Evolutionary conservation across 2,888 invertebrate species (phyloP), one percentile per base, ranked within the genome.

Genomic region (Agonopterix alstromeriana): DNA sequence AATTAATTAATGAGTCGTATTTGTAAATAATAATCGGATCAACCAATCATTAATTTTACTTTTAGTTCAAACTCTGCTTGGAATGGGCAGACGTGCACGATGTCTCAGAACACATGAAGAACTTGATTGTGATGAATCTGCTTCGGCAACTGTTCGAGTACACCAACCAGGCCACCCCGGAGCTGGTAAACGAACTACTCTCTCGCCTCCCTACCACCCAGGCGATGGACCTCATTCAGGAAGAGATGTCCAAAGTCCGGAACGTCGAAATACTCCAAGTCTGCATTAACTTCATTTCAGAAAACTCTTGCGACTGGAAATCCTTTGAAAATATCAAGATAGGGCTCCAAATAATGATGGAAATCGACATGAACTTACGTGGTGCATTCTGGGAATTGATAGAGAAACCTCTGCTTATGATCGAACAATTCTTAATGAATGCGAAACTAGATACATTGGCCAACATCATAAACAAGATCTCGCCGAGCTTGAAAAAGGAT

Each of bases 401-500:
- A 12, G 90, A 91, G 44, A 90, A 90, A 55, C 97, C 97, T 0
- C 70, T 95, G 41, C 77, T 94, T 3, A 93, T 97, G 65, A 85
- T 97, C 8, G 97, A 97, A 69, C 95, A 96, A 70, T 89, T 96
- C 47, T 74, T 97, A 9, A 97, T 97, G 96, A 97, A 97, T 68
- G 93, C 93, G 0, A 94, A 93, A 69, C 84, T 95, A 46, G 94
- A 95, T 58, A 83, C 90, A 46, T 78, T 95, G 7, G 85, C 90
- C 0, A 87, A 85, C 40, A 91, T 94, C 3, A 69, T 95, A 27
- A 86, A 87, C n/a, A 86, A 89, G 27, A 89, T 93, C 10, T 81
- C 89, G n/a, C 79, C 87, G 10, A 80, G 62, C 55, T 65, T 77
- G 47, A 86, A 80, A 55, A 75, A 62, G 41, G 87, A 89, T 54